Percentiles rank a stretch among this genome's conserved stretches.
phyloP scores from a whole-genome alignment of 2,113 vertebrate species.

The Chloroceryle aenea region DNA sequence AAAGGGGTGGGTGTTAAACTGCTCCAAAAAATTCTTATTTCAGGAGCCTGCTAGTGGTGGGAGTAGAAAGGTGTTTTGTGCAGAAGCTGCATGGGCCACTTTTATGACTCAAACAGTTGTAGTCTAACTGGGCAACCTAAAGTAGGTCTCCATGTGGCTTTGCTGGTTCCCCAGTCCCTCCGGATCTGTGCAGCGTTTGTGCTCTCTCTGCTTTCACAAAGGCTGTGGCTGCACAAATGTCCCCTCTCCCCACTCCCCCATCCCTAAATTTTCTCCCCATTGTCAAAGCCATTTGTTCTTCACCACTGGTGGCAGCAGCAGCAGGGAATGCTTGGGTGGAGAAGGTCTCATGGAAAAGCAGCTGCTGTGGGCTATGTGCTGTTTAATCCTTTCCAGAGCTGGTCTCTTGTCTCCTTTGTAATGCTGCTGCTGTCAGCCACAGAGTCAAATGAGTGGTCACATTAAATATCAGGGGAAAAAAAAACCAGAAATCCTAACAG shows the following conservation, averaged over 20 bases:
- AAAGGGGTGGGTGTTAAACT: neutral
- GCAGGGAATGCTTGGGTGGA: neutral
- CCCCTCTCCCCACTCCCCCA: fast-evolving
- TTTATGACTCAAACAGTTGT: neutral
- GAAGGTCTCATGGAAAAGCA: slow-evolving; percentile 10
- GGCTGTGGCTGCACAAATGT: neutral
- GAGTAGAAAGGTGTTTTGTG: neutral
- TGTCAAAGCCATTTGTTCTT: slow-evolving; percentile 1
- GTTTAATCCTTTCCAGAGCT: slow-evolving; percentile 42
- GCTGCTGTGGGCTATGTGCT: neutral
- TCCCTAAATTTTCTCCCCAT: neutral
- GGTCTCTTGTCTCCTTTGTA: neutral
- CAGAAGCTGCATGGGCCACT: fast-evolving
- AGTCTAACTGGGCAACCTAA: neutral
- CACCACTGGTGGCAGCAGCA: neutral
- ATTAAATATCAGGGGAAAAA: neutral
- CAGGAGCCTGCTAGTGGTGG: neutral
- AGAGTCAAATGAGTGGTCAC: neutral
- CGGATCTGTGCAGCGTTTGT: neutral
- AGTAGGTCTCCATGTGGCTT: neutral
- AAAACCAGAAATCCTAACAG: neutral
- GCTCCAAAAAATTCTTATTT: neutral
- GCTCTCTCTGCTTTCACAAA: neutral
- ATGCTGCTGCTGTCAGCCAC: neutral
- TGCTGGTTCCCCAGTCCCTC: neutral